phyloP scores from a whole-genome alignment of 1,140 invertebrate species.

The Brachionus sp. region DNA sequence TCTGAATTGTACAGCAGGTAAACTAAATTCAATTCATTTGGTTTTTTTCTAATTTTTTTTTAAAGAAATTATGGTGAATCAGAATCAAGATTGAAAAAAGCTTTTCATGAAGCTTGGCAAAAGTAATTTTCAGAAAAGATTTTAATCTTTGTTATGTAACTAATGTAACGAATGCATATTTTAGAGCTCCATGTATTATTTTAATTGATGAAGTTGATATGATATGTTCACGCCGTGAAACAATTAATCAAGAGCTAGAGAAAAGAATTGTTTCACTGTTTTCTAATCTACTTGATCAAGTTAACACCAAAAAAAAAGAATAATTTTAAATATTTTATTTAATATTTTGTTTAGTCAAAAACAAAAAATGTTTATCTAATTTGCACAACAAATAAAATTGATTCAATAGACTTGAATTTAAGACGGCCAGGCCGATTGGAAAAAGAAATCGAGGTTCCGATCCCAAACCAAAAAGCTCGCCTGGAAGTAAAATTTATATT shows the following conservation, averaged over 20 bases:
- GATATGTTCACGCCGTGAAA: conserved; percentile 71
- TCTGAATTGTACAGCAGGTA: conserved; percentile 28
- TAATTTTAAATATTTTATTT: conserved; percentile 68
- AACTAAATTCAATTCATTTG: background rate
- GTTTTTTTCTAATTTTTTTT: background rate
- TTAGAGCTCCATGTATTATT: conserved; percentile 72
- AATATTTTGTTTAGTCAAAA: background rate
- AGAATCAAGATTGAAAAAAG: conserved; percentile 2
- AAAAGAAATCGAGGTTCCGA: conserved; percentile 85
- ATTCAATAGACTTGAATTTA: conserved; percentile 85
- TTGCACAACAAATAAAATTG: conserved; percentile 88
- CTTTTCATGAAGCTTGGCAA: conserved; percentile 45
- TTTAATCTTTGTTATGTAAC: background rate
- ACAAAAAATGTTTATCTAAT: conserved; percentile 67
- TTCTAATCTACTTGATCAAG: conserved; percentile 78
- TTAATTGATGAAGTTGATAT: conserved; percentile 92
- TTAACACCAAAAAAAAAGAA: background rate
- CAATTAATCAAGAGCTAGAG: conserved; percentile 88
- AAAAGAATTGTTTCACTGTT: conserved; percentile 88
- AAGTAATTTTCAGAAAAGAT: background rate
- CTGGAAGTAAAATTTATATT: conserved; percentile 60
- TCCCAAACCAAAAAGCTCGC: conserved; percentile 66
- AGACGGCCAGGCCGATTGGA: conserved; percentile 86
- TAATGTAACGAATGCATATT: background rate
- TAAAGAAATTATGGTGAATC: conserved; percentile 28